Conservation (phyloP, 2,797 vertebrate species). For the Natrix natrix region DNA sequence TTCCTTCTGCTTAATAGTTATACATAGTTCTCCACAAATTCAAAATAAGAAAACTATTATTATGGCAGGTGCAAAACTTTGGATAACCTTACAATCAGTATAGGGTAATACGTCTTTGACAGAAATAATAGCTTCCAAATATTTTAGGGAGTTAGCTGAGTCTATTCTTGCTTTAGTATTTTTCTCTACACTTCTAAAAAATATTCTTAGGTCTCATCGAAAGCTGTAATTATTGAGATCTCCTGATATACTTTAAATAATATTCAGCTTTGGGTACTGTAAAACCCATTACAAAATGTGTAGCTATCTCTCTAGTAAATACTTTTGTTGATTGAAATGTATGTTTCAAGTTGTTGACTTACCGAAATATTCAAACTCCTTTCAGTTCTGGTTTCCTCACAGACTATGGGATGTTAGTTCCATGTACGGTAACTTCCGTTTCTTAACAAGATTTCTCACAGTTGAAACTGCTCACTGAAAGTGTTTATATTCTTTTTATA, state of each 20-base stretch:
- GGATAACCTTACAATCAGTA: not conserved
- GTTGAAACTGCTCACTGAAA: not conserved
- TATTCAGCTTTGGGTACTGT: not conserved
- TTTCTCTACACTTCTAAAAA: not conserved
- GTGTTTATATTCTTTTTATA: not conserved
- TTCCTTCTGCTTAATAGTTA: not conserved
- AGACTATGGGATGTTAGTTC: not conserved
- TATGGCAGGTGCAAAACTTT: not conserved
- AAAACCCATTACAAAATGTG: not conserved
- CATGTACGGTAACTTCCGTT: not conserved
- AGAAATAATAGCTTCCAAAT: not conserved
- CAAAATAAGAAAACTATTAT: not conserved
- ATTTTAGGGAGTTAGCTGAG: not conserved
- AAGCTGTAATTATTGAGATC: not conserved
- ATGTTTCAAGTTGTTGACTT: not conserved
- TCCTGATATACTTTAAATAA: not conserved
- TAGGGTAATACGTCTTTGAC: not conserved
- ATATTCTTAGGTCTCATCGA: not conserved
- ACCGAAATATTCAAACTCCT: not conserved
- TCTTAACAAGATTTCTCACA: not conserved
- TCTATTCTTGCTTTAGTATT: not conserved
- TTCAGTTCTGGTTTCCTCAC: not conserved
- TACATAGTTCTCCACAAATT: not conserved
- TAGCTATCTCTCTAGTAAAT: not conserved
- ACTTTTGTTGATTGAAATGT: not conserved